Percentiles rank a stretch among this genome's conserved stretches.
phyloP scores from a whole-genome alignment of 2,888 invertebrate genomes.

The Zaprionus bogoriensis region DNA sequence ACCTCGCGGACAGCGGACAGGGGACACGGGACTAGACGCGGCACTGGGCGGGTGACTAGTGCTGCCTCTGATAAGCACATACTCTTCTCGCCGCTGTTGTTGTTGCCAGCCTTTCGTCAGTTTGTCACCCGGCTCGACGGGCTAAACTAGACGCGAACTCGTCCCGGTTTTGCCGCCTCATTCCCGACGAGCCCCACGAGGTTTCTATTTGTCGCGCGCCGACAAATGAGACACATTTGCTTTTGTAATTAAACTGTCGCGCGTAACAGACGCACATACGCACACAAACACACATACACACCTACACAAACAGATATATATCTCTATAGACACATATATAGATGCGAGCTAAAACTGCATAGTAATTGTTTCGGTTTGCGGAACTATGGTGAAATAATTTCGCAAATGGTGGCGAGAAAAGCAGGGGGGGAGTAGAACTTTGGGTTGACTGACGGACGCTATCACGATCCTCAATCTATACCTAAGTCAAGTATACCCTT shows the following conservation, averaged over 20 bases:
- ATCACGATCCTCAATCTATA: slow-evolving; percentile 1
- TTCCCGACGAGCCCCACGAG: neutral
- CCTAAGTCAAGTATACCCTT: neutral
- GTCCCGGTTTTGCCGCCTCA: neutral
- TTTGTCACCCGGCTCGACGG: slow-evolving; percentile 47
- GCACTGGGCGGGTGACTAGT: neutral
- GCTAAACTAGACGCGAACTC: slow-evolving; percentile 20
- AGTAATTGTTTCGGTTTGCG: slow-evolving; percentile 3
- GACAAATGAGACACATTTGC: slow-evolving; percentile 28
- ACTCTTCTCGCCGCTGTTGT: neutral
- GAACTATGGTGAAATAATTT: neutral
- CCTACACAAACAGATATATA: neutral
- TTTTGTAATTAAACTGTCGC: slow-evolving; percentile 50
- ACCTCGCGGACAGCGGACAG: neutral
- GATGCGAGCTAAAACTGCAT: neutral
- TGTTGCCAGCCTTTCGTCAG: slow-evolving; percentile 50
- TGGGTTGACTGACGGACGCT: neutral
- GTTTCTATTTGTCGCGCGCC: slow-evolving; percentile 6
- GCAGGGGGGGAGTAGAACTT: neutral
- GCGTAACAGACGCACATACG: slow-evolving; percentile 13
- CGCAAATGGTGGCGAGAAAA: neutral
- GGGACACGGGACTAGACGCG: neutral
- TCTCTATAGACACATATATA: neutral
- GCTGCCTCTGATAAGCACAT: slow-evolving; percentile 33
- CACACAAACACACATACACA: slow-evolving; percentile 10